Evolutionary conservation across 2,888 invertebrate genomes (phyloP), one percentile per base, ranked within the genome.

Genomic region (Ethmia dodecea): DNA sequence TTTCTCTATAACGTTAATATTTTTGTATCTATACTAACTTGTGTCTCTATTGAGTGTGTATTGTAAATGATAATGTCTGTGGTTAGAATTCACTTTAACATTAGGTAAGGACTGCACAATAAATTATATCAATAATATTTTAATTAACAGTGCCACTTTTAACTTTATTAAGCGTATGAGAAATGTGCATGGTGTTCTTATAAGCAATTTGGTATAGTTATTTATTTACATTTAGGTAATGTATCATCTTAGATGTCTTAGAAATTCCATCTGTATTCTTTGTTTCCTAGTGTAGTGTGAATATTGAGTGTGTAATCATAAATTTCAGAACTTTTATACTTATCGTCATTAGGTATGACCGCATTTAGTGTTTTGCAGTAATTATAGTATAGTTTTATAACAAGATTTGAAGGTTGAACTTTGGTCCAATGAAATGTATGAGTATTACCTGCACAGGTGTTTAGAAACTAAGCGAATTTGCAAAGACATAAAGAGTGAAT

Each of bases 351-450:
- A 45, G 39, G 30, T 30, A 36, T 38, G 33, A 37, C 38, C 36
- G 30, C 16, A 22, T 24, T 37, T 37, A 43, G 36, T 45, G 40
- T 43, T 45, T 41, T 42, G 35, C 51, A 49, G 47, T 45, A 38
- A 27, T 15, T 29, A 20, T 38, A 33, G 32, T 12, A 45, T 51
- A 55, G 50, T 43, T 47, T 56, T 22, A 22, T 58, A 60, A 66
- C 59, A 68, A 62, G 73, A 76, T 66, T 65, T 69, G 74, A 84
- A 77, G 84, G 84, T 86, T 86, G 84, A 84, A 83, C 68, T 79
- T 83, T 84, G 84, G 84, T 86, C 84, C 84, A 86, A 86, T 76
- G 75, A 80, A 69, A 69, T 70, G 73, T 78, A 81, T 5, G 8
- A 18, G 73, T 78, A 22, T 69, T 71, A 68, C 54, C 60, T 73